Conservation (phyloP, 2,113 vertebrate species). For the Carassius gibelio region DNA sequence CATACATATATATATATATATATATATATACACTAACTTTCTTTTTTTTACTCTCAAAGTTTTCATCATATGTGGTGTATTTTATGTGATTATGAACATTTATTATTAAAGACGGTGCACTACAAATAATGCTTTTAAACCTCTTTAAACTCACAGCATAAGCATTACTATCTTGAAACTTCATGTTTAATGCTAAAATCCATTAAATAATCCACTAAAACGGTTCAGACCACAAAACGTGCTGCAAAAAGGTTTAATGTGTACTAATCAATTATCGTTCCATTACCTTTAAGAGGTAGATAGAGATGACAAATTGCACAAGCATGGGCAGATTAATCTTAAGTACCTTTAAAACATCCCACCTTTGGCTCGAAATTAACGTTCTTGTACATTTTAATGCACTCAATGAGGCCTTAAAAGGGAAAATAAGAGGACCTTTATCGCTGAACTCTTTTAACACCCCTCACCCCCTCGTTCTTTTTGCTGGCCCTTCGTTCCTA, state of each 20-base stretch:
- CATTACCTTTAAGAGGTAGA: slow-evolving; percentile 42
- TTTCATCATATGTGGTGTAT: background rate
- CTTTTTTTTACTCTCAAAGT: background rate
- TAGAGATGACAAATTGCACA: slow-evolving; percentile 28
- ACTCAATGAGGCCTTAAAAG: slow-evolving; percentile 53
- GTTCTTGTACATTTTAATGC: slow-evolving; percentile 49
- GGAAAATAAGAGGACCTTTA: slow-evolving; percentile 54
- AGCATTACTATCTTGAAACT: background rate
- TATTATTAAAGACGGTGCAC: background rate
- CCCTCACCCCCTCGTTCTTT: slow-evolving; percentile 42
- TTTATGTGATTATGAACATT: background rate
- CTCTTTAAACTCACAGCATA: background rate
- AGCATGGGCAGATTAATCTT: slow-evolving; percentile 27
- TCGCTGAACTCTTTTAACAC: slow-evolving; percentile 54
- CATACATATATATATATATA: background rate
- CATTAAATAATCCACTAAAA: background rate
- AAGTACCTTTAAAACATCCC: slow-evolving; percentile 40
- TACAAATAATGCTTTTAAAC: background rate
- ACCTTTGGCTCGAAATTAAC: slow-evolving; percentile 23
- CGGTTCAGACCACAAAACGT: background rate
- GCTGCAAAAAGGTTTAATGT: slow-evolving; percentile 28
- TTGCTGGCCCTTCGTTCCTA: slow-evolving; percentile 25
- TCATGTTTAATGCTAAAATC: background rate
- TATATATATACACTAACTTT: background rate
- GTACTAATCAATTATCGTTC: slow-evolving; percentile 41